These are phyloP conservation scores for Notodonta dromedarius DNA, from an alignment of 2,888 invertebrate genomes.

Conservation along the genomic window DNA sequence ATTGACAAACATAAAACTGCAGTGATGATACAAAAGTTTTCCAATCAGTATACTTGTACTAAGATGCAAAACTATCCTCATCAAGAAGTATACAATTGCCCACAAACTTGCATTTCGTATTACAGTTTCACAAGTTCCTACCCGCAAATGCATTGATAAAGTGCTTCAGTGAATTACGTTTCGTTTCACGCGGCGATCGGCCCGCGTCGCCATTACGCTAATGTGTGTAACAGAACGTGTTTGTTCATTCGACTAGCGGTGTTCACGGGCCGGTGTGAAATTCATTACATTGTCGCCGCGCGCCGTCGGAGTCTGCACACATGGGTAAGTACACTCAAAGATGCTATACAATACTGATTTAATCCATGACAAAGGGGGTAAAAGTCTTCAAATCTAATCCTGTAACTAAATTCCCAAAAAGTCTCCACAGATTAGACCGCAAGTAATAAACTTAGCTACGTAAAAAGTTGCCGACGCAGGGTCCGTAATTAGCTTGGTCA, in stretches of 20 bases:
- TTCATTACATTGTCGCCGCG: neutral
- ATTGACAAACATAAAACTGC: too few species aligned
- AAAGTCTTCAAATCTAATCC: too few species aligned
- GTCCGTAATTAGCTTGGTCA: neutral
- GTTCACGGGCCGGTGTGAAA: neutral
- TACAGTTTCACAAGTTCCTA: neutral
- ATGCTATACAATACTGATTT: too few species aligned
- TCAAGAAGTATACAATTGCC: neutral
- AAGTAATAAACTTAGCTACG: neutral
- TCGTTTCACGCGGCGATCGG: neutral
- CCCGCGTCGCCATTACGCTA: constrained; percentile 13
- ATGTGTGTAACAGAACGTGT: constrained; percentile 2
- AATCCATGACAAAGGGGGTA: neutral
- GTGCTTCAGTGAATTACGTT: neutral
- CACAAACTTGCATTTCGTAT: neutral
- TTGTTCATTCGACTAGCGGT: neutral
- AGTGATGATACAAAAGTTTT: neutral
- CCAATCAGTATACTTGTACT: neutral
- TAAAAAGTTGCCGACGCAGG: neutral
- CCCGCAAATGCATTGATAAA: neutral
- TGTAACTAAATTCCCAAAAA: neutral
- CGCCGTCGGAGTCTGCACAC: neutral
- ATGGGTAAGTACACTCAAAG: too few species aligned
- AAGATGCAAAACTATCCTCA: neutral
- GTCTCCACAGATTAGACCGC: neutral